Evolutionary conservation across 2,797 vertebrate species (phyloP), one percentile per base, ranked within the genome.

Genomic region (Pangasius djambal): DNA sequence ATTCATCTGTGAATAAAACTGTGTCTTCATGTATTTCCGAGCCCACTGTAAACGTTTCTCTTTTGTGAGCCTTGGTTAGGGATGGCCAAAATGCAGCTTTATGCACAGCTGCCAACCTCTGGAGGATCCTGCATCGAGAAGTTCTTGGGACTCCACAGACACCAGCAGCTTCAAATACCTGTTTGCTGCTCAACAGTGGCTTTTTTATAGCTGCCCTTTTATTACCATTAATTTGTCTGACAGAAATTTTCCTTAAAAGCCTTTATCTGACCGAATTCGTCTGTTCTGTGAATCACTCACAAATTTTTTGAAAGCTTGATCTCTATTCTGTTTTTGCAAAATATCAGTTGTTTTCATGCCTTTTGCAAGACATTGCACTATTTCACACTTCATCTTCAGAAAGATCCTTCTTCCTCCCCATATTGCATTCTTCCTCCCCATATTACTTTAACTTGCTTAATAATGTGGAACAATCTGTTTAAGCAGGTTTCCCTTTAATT

Each of bases 181-280:
- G 86, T 82, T 89, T 89, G 37, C 50, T 87, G 61, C 63, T 85
- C 50, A 85, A 48, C 50, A 69, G 52, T 79, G 70, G 40, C 31
- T 67, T 90, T 40, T 85, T 84, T 86, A 74, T 69, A 87, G 69
- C 89, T 88, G 88, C n/a, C 44, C 40, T 90, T 74, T 90, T 65
- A 85, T 85, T 69, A 59, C 3, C 4, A 50, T 63, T 86, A n/a
- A 77, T 31, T 86, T 77, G 22, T 31, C 55, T 63, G 72, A 63
- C 83, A 88, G 59, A 89, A 84, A 79, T 37, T 3, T 78, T 83
- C 78, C 72, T 85, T 52, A 87, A 77, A 48, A 72, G 25, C 31
- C 63, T 87, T 87, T 84, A 88, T 89, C 59, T 87, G 63, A 77
- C n/a, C 57, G 12, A 31, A 85, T 59, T 78, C n/a, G 1, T 84